These are phyloP conservation scores for Pteruthius melanotis DNA, from an alignment of 2,113 vertebrate genomes.

Conservation along the genomic window DNA sequence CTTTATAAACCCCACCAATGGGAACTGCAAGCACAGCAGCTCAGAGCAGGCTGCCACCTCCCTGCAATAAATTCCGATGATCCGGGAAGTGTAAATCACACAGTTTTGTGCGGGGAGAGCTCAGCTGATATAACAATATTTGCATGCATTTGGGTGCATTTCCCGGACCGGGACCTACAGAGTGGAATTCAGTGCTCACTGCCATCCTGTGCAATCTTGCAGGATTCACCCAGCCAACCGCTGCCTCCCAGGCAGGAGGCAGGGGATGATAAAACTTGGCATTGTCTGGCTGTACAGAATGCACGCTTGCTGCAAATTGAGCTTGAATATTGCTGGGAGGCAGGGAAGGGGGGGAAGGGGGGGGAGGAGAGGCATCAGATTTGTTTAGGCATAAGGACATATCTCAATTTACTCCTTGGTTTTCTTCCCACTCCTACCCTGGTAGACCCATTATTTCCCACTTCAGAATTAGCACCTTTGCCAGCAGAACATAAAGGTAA, in stretches of 20 bases:
- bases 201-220: background rate
- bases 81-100: background rate
- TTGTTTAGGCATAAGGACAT: slow-evolving; percentile 7
- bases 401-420: slow-evolving; percentile 12
- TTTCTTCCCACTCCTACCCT: background rate
- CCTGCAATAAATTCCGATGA: background rate
- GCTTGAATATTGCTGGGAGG: background rate
- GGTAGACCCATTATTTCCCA: background rate
- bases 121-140: background rate
- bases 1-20: background rate
- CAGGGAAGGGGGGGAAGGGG: background rate
- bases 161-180: background rate
- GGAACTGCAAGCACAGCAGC: background rate
- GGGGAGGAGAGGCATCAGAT: background rate
- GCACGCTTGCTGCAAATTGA: background rate
- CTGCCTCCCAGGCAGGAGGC: background rate
- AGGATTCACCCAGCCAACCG: background rate
- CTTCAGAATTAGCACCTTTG: background rate
- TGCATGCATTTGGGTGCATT: background rate
- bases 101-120: background rate
- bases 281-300: background rate
- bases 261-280: background rate
- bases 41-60: background rate
- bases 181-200: background rate
- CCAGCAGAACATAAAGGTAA: slow-evolving; percentile 6